Base-by-base conservation (phyloP, 2,113 vertebrate species). In the Lepisosteus oculatus region DNA sequence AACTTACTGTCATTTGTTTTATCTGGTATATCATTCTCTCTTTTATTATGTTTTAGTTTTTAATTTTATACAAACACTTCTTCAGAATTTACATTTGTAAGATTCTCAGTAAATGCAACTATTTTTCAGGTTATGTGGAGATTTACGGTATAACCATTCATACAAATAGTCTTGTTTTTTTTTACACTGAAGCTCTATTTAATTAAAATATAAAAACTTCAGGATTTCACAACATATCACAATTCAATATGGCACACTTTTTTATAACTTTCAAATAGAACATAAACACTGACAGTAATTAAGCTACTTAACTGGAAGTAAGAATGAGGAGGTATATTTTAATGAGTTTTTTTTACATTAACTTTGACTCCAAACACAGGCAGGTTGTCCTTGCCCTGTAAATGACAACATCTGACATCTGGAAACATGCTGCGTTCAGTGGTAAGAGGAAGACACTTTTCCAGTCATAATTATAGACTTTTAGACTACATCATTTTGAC, bases 181-280 rank as follows among this genome's bases (percentile, higher is more conserved):
- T 9, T 62, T 45, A 67, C 67, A n/a, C 14, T 17, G 41, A 70
- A 13, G 65, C 65, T 66, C 70, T 55, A 71, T 65, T 54, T 74
- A 76, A 76, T 76, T 75, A 83, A 76, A 51, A 41, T 66, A 51
- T 45, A 42, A 66, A 47, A 66, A 29, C 29, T 29, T 29, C 29
- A 29, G 29, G 78, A 73, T 67, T 76, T 65, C 55, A 29, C 29
- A 77, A 79, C 77, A 81, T 85, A 84, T 84, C 86, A 88, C 84
- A 78, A 78, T 78, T 81, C 72, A 47, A 62, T 15, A 56, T 29
- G 61, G 65, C 14, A 29, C 29, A 73, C 66, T 43, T 42, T 71
- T 65, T 2, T 13, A 9, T 79, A 79, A 76, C 69, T 72, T 68
- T 76, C 55, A 71, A 68, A 76, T 75, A 78, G 70, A 75, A 73